Evolutionary conservation across 2,797 vertebrate species (phyloP).

Genomic region (Acipenser transmontanus): DNA sequence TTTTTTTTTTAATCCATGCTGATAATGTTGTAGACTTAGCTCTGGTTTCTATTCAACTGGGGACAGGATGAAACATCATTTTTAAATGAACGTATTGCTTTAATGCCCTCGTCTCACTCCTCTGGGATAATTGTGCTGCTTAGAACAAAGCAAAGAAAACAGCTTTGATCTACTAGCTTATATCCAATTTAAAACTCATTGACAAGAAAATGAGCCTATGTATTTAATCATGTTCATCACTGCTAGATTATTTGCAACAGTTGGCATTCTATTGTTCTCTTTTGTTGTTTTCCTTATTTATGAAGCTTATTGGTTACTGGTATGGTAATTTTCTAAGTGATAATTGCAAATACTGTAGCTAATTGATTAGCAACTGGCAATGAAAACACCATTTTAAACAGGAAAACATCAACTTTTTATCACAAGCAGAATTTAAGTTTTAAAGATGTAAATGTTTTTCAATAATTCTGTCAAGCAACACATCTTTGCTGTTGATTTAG

Average conservation of each 20-base stretch:
- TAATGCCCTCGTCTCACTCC: constrained; percentile 6
- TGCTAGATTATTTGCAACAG: constrained; percentile 6
- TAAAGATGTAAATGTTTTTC: neutral
- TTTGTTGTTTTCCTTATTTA: neutral
- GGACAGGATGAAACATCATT: constrained; percentile 9
- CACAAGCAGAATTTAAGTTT: neutral
- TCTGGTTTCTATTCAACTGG: constrained; percentile 5
- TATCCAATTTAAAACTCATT: constrained; percentile 11
- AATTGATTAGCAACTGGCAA: neutral
- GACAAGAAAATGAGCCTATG: constrained; percentile 3
- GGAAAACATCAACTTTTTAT: neutral
- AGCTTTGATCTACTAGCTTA: constrained; percentile 13
- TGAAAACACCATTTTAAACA: neutral
- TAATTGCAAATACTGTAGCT: neutral
- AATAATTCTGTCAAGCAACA: too few relatives aligned
- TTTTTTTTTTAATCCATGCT: constrained; percentile 7
- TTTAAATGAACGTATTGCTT: constrained; percentile 15
- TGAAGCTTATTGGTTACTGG: neutral
- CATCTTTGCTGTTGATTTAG: too few relatives aligned
- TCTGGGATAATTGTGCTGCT: constrained; percentile 7
- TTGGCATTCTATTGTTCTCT: neutral
- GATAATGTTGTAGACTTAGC: constrained; percentile 2
- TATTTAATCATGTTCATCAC: neutral
- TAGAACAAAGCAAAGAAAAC: constrained; percentile 15
- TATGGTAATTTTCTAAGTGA: neutral